Base-by-base conservation (phyloP, 1,140 invertebrate species). In the Drosophila kanapiae region DNA sequence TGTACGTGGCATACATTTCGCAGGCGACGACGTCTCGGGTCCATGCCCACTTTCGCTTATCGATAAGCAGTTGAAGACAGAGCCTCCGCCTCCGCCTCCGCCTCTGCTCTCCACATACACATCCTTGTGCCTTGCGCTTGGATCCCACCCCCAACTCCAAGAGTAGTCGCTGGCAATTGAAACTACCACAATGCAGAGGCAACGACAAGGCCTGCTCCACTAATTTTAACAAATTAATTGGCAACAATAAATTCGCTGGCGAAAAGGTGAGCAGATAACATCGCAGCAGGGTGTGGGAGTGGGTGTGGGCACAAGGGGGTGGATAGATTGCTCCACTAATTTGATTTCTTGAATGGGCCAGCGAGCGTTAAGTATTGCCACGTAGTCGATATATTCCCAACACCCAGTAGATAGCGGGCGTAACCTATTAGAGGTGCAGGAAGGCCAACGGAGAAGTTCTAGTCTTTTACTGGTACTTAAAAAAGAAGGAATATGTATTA, bases 211-310 rank as follows among this genome's bases (percentile, higher is more conserved):
- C 78, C 61, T 78, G 63, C 78, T 81, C 84, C 61, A 84, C 81
- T 88, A 90, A 90, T 90, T 90, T 90, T 90, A 90, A 90, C 85
- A 90, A 90, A 90, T 90, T 90, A 90, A 90, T 90, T 90, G 85
- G 85, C 81, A 90, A 90, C 85, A 90, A 90, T 90, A 90, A 90
- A 90, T 90, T 90, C 56, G 58, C 65, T 90, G 70, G 84, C 80
- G 76, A 88, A 87, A 84, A 87, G 84, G 84, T 88, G 84, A 67
- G 54, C 77, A 64, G 84, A 87, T 87, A 88, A 70, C 54, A 88
- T 88, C 84, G 56, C 58, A 48, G 51, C 67, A 31, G 59, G 74
- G 27, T 16, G 56, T 18, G 43, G 43, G 5, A 27, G 33, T 9
- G 9, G 11, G 27, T 27, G 53, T 57, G 57, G 16, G 23, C 14